Conservation (phyloP, 2,797 vertebrate genomes). For the Gymnothorax javanicus region DNA sequence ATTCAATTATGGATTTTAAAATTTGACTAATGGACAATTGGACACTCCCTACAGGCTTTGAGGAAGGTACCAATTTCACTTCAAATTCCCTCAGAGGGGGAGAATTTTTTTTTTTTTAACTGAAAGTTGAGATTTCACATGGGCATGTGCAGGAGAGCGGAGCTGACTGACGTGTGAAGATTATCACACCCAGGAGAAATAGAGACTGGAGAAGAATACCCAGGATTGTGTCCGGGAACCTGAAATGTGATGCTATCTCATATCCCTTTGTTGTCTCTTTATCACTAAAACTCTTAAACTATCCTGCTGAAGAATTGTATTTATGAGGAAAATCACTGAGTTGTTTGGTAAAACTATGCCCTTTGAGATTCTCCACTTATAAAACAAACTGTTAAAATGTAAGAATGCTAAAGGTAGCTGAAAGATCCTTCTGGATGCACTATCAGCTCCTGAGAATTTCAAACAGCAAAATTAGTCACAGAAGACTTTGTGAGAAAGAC, state of each 20-base stretch:
- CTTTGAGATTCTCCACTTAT: background rate
- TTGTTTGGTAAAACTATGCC: background rate
- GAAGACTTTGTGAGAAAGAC: background rate
- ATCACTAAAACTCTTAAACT: background rate
- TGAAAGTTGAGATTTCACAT: background rate
- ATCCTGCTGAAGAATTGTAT: background rate
- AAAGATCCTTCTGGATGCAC: background rate
- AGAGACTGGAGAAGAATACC: background rate
- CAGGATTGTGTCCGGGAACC: background rate
- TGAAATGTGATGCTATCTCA: background rate
- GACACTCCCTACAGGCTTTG: background rate
- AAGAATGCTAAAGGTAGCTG: background rate
- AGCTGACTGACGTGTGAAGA: background rate
- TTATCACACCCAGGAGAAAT: background rate
- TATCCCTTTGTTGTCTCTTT: background rate
- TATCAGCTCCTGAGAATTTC: background rate
- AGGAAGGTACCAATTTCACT: background rate
- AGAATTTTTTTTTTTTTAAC: background rate
- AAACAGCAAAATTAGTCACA: background rate
- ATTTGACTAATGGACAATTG: background rate
- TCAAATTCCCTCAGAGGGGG: background rate
- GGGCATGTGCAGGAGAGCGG: background rate
- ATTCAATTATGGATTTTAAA: background rate
- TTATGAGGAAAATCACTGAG: background rate
- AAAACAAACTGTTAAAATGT: background rate